Evolutionary conservation across 2,888 invertebrate genomes (phyloP), one percentile per base, ranked within the genome.

Genomic region (Onchidella celtica): DNA sequence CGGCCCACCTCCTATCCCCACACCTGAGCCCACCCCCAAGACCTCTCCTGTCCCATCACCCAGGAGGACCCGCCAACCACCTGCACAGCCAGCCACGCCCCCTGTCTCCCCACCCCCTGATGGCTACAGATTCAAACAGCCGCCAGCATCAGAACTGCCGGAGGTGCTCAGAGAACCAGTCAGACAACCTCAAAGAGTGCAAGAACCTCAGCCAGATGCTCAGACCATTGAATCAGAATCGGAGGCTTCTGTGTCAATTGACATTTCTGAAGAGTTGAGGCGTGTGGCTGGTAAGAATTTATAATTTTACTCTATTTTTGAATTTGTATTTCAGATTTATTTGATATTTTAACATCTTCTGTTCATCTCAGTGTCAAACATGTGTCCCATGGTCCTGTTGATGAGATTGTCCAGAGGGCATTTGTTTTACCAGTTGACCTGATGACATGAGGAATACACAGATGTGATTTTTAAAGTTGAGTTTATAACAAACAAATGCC

Each of bases 191-290:
- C 73, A 77, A 55, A 36, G 59, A 14, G 57, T 66, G 34, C 34
- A 65, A 4, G 61, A 57, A 17, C 59, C 70, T 11, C 59, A 32
- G 0, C 6, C 21, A n/a, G 34, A 55, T 34, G 61, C 68, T 14
- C 57, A 32, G 6, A 85, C 82, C 21, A 77, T 83, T 17, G 90
- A 89, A 61, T 87, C 88, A 11, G 91, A 90, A 69, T 86, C 88
- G 36, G 90, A 90, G 74, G 84, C 84, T n/a, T 89, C 90, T 2
- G 87, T 84, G 1, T 90, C 90, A 6, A 79, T 88, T 36, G 90
- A 90, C 78, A 88, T 90, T 36, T 87, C 87, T 77, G 88, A 89
- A 74, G 89, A 89, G 69, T 84, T 90, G 29, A 82, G 87, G 21
- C 84, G 85, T 69, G 83, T 91, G 4, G 86, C 86, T 77, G 87